phyloP scores from a whole-genome alignment of 2,113 vertebrate genomes.

The Symphodus melops region DNA sequence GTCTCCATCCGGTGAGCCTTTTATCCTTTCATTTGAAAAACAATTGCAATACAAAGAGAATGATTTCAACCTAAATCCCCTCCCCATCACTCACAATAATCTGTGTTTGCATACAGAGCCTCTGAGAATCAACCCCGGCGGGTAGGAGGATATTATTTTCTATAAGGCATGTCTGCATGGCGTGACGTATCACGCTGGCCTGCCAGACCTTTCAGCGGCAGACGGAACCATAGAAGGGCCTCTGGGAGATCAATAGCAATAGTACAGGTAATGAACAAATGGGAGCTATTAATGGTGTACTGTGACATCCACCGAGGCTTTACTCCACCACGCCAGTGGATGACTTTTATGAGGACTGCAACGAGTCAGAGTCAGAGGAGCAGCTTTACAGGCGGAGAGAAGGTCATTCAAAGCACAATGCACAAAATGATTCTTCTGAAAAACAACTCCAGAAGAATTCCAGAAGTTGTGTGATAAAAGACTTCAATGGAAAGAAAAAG shows the following conservation, averaged over 20 bases:
- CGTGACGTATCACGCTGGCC: conserved; percentile 13
- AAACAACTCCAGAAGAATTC: background rate
- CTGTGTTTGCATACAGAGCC: conserved; percentile 34
- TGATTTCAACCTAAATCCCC: conserved; percentile 14
- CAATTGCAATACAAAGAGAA: conserved; percentile 37
- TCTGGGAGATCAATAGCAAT: conserved; percentile 66
- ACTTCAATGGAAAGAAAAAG: no score
- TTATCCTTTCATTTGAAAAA: conserved; percentile 51
- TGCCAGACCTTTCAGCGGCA: conserved; percentile 4
- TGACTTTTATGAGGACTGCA: conserved; percentile 11
- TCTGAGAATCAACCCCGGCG: conserved; percentile 18
- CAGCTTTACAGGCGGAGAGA: conserved; percentile 2
- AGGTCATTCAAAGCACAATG: background rate
- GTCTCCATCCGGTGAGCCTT: conserved; percentile 15
- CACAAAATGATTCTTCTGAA: background rate
- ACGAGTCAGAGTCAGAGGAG: background rate
- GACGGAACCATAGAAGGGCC: conserved; percentile 16
- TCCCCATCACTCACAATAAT: conserved; percentile 48
- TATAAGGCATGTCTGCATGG: background rate
- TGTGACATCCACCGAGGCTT: conserved; percentile 22
- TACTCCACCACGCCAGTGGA: background rate
- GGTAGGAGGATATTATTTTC: conserved; percentile 4
- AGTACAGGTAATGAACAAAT: conserved; percentile 58
- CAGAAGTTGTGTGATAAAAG: background rate
- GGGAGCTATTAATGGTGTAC: conserved; percentile 31